Evolutionary conservation across 1,140 invertebrate genomes (phyloP), one percentile per base, ranked within the genome.

Genomic region (Wasmannia auropunctata): DNA sequence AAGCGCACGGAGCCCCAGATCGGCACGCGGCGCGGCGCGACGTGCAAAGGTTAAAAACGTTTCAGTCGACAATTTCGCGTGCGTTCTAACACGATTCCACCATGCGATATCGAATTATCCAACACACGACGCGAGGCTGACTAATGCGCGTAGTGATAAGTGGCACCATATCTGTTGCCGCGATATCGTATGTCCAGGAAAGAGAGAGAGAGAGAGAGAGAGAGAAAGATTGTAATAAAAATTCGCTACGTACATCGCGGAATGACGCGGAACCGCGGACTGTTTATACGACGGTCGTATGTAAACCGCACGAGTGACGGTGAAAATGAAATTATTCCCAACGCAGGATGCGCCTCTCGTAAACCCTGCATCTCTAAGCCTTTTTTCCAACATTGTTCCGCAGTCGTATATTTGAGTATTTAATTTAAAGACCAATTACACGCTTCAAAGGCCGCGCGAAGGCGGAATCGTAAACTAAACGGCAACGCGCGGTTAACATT

Each of bases 61-160:
- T 60, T 60, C 37, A 0, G 56, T 25, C 67, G 14, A 46, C 40
- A 25, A 58, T 83, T 83, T 83, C 49, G 76, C 31, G 31, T 58
- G 43, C 56, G 19, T 40, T 40, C 37, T 51, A 67, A 43, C n/a
- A 25, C n/a, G 16, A 14, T 31, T 37, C 49, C 28, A 67, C 11
- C 43, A n/a, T n/a, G n/a, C 60, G 19, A 22, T 62, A 37, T 54
- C 34, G n/a, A 79, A 58, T 37, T 58, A 46, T 43, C 69, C 46
- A 69, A 51, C 74, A 63, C 49, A 25, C 81, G 58, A 25, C 81
- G 58, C 67, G n/a, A 2, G 31, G 34, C 54, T 80, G 81, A 86
- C 67, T 72, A 81, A 77, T 51, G n/a, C 6, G 56, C 37, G 4
- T 22, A 6, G n/a, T 34, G 83, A 89, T 90, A 90, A 87, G 65